Evolutionary conservation across 2,113 vertebrate genomes (phyloP), one percentile per base, ranked within the genome.

Genomic region (Sardina pilchardus): DNA sequence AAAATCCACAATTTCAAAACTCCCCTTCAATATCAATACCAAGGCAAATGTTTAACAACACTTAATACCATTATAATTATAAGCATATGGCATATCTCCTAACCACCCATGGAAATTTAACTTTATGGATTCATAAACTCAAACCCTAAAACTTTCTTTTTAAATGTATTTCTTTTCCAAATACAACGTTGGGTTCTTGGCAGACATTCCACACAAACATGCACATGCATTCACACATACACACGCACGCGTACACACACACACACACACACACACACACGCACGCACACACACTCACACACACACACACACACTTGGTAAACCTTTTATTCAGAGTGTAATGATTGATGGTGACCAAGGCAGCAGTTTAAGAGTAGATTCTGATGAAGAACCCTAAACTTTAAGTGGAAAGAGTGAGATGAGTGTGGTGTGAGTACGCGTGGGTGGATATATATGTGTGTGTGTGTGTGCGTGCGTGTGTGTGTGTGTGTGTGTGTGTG

Each of bases 181-280:
- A 56, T 53, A 53, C 50, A 24, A 56, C 53, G 53, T 24, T 56
- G 17, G 17, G 53, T 56, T 24, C 19, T 56, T 56, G 53, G 53
- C 53, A 56, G 53, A 19, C 53, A 56, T 56, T 56, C 53, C 53
- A 56, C 53, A 56, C 53, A 56, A 56, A 56, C 53, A 56, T 56
- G 6, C 53, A 39, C 82, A 39, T 19, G 17, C 43, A 83, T 81
- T 39, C 39, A 87, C 56, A 80, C 63, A 80, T 63, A 85, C 21
- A 26, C 71, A 24, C 36, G 0, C 42, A 36, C 53, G 5, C 17
- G 0, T 0, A 24, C 53, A 56, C 53, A 24, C 53, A 56, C 17
- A 56, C 53, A 24, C 53, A 56, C 71, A 24, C 36, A 1, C 42
- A 36, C 53, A 21, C 17, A 5, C 0, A 24, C 53, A 56, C 53